These are phyloP conservation scores for Busseola fusca DNA, from an alignment of 2,888 invertebrate genomes.

Conservation along the genomic window DNA sequence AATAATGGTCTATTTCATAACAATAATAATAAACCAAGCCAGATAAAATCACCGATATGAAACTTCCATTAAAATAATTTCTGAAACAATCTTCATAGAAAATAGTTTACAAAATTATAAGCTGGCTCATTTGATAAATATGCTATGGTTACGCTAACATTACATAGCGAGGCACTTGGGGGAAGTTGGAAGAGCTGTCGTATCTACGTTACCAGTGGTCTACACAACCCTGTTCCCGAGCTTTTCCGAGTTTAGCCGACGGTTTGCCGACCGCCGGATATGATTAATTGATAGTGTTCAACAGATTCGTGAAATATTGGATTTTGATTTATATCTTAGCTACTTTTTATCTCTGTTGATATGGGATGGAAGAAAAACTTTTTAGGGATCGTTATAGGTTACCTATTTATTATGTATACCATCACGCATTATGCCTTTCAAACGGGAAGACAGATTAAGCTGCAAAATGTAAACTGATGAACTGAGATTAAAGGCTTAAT, in stretches of 20 bases:
- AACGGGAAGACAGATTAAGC: background rate
- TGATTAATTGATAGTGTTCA: conserved; percentile 59
- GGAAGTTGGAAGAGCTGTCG: conserved; percentile 61
- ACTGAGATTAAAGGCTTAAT: no score
- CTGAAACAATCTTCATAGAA: conserved; percentile 23
- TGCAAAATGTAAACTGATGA: background rate
- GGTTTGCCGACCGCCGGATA: conserved; percentile 30
- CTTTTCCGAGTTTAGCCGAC: conserved; percentile 24
- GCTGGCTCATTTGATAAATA: conserved; percentile 49
- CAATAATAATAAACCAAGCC: conserved; percentile 16
- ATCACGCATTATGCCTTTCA: background rate
- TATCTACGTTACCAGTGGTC: conserved; percentile 64
- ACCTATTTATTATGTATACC: background rate
- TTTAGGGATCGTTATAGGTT: conserved; percentile 1
- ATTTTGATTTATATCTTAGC: conserved; percentile 52
- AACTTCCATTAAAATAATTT: conserved; percentile 38
- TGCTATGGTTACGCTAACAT: no score
- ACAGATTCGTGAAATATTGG: conserved; percentile 50
- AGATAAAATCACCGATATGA: conserved; percentile 29
- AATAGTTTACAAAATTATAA: conserved; percentile 50
- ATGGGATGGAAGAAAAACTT: background rate
- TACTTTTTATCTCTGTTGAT: conserved; percentile 25
- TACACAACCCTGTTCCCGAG: conserved; percentile 34
- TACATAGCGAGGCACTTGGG: conserved; percentile 28
- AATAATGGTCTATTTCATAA: conserved; percentile 11